Conservation (phyloP, 2,888 invertebrate species). For the Neoaliturus tenellus region DNA sequence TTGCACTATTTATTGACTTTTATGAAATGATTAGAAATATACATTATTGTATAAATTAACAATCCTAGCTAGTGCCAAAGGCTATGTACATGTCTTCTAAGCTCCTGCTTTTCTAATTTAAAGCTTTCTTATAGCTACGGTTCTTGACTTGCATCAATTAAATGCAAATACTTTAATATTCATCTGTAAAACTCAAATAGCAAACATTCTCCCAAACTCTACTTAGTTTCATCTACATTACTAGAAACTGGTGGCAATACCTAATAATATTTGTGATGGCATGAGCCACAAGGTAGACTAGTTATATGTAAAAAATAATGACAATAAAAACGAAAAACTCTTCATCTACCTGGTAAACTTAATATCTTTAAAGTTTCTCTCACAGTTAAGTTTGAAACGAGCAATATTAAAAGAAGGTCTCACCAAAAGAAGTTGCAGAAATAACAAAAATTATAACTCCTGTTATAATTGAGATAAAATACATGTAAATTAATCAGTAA, state of each 20-base stretch:
- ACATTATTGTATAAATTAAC: slow-evolving; percentile 10
- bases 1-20: slow-evolving; percentile 27
- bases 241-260: not conserved
- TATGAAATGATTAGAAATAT: slow-evolving; percentile 19
- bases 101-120: slow-evolving; percentile 23
- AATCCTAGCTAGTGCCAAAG: slow-evolving; percentile 27
- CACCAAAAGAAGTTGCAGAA: no score
- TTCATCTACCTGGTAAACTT: no score
- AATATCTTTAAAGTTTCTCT: no score
- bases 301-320: no score
- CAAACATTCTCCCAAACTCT: not conserved
- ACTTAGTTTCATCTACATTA: not conserved
- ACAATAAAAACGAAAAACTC: no score
- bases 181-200: not conserved
- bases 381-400: no score
- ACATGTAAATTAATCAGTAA: not conserved
- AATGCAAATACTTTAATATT: not conserved
- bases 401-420: no score
- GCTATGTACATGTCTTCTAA: slow-evolving; percentile 18
- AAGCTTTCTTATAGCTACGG: slow-evolving; percentile 34
- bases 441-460: no score
- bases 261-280: not conserved
- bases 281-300: not conserved
- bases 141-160: slow-evolving; percentile 3
- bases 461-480: not conserved